Evolutionary conservation across 1,140 invertebrate species (phyloP).

Genomic region (Drosophila serrata): DNA sequence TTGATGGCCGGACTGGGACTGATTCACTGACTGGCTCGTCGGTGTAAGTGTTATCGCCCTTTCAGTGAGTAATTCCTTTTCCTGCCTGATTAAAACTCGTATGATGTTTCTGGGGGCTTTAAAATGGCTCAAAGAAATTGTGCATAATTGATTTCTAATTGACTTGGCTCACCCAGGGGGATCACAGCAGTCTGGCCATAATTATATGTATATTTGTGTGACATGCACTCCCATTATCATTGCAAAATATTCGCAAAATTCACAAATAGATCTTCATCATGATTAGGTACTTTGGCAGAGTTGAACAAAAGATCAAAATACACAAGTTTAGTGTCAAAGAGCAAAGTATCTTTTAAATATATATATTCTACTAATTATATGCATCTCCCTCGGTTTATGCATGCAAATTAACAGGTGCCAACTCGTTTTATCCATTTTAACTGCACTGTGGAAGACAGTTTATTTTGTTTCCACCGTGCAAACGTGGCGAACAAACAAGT

Average conservation of each 20-base stretch:
- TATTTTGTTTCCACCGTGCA: conserved; percentile 22
- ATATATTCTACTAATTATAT: neutral
- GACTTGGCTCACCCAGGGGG: neutral
- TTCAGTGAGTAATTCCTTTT: conserved; percentile 26
- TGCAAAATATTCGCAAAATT: conserved; percentile 15
- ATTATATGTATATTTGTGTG: neutral
- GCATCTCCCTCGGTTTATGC: neutral
- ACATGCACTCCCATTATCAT: neutral
- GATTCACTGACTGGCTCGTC: conserved; percentile 2
- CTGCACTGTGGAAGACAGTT: neutral
- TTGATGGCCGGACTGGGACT: conserved; percentile 1
- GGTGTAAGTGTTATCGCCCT: conserved; percentile 18
- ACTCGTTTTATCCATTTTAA: neutral
- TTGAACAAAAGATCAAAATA: neutral
- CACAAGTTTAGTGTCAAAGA: conserved; percentile 8
- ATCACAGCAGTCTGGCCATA: conserved; percentile 14
- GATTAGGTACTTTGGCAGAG: neutral
- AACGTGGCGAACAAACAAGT: conserved; percentile 8
- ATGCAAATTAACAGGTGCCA: conserved; percentile 19
- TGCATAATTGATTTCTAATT: conserved; percentile 42
- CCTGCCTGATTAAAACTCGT: conserved; percentile 35
- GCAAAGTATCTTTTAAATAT: neutral
- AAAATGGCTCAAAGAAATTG: neutral
- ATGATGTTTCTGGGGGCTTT: conserved; percentile 8
- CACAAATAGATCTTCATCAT: neutral